Evolutionary conservation across 1,140 invertebrate genomes (phyloP), one percentile per base, ranked within the genome.

Genomic region (Drosophila sproati): DNA sequence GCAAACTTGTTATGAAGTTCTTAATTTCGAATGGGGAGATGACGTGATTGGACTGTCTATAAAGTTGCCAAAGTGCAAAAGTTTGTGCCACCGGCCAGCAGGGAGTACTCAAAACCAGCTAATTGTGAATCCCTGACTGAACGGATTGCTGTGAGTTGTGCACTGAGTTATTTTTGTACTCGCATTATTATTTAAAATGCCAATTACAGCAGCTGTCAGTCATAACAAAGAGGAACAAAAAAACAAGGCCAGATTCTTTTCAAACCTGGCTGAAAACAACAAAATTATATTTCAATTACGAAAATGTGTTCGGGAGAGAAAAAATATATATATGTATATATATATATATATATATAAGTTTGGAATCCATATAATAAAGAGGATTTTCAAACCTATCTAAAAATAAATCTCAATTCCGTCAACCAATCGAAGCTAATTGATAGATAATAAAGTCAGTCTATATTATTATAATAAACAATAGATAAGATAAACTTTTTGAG

Each of bases 1-100:
- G 70, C 47, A 29, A 85, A 78, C 57, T 85, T 56, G 62, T 75
- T 63, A 59, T 60, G 82, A 85, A 85, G 74, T 85, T 85, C 61
- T 75, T 69, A 75, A 85, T 78, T 82, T 77, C 51, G 73, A 68
- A 74, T 77, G 69, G 74, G 52, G 48, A 50, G 63, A 48, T 47
- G 59, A 60, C 31, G 32, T 45, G 47, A 39, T 41, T 29, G n/a
- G 32, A 20, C 43, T 35, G 8, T 57, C 50, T 37, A 50, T 56
- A 34, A 67, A 77, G 55, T 77, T 56, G 70, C 47, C 51, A 73
- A 73, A 73, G 62, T 77, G 59, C 12, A 52, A 66, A 66, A 72
- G 61, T 67, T 73, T 39, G 29, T 32, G 41, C 37, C 57, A 45
- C 35, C 5, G 29, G 10, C 31, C 29, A 6, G 10, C 12, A 43